Base-by-base conservation (phyloP, 2,797 vertebrate genomes). In the Antennarius maculatus region DNA sequence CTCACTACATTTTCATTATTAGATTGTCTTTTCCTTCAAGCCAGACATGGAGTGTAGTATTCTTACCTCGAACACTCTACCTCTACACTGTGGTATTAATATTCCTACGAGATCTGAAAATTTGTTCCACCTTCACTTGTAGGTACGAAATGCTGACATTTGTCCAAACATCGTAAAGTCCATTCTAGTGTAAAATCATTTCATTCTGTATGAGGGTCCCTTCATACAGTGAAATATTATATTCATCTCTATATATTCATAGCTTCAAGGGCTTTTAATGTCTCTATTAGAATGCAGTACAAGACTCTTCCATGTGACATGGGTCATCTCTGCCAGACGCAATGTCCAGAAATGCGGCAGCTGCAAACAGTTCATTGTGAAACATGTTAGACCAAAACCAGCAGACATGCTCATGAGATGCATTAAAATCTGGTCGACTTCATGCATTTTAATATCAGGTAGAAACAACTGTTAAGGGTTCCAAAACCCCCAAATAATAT, bases 251-350 rank as follows among this genome's bases (percentile, higher is more conserved):
- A 17, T 50, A 8, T 15, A 41, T 68, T 59, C 16, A 42, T 14
- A 1, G 72, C 81, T 63, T 27, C 3, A 1, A 67, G 70, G 65
- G 57, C 23, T 45, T 46, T 61, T 78, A 76, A 86, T 80, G 72
- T 63, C 56, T 77, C 77, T 83, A 79, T 77, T 75, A 83, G 45
- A 76, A 76, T 0, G 46, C n/a, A 50, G 14, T 74, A 76, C 74
- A 80, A 71, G n/a, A 43, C 29, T 42, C 34, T 6, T 47, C 31
- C 47, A 14, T 13, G 61, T 66, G 52, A 67, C 66, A 1, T 15
- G 34, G n/a, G 52, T 43, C 6, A 6, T 69, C 57, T 41, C 57
- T 71, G 76, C 74, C 72, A 37, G 63, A 63, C 53, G 18, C 10
- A 14, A 62, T 29, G 45, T 14, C 1, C 51, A 23, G 57, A 8